These are phyloP conservation scores for Herminia tarsipennalis DNA, from an alignment of 2,888 invertebrate genomes.

Conservation along the genomic window DNA sequence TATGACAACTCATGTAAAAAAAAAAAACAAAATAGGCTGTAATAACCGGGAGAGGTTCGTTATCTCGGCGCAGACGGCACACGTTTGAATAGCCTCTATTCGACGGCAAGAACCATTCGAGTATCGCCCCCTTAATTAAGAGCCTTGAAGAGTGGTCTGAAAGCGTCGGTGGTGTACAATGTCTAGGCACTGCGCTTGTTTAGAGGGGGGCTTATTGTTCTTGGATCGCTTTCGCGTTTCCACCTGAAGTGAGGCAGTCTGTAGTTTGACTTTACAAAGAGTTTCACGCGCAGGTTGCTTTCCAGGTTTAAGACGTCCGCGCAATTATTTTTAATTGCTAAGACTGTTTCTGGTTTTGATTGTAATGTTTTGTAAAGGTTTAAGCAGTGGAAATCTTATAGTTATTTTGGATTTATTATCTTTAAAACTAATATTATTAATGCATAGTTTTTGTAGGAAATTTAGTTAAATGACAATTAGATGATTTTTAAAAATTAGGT, in stretches of 20 bases:
- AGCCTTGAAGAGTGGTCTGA: conserved; percentile 56
- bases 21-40: conserved; percentile 63
- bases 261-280: conserved; percentile 41
- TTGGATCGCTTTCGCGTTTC: conserved; percentile 60
- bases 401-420: too few species aligned
- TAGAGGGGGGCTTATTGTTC: conserved; percentile 68
- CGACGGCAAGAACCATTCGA: conserved; percentile 63
- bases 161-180: conserved; percentile 63
- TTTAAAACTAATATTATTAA: too few species aligned
- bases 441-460: too few species aligned
- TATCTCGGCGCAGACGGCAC: conserved; percentile 73
- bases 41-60: conserved; percentile 78
- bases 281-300: conserved; percentile 24
- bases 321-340: conserved; percentile 45
- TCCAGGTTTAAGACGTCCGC: conserved; percentile 24
- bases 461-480: too few species aligned
- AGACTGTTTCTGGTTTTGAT: not conserved
- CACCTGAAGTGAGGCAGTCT: conserved; percentile 56
- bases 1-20: conserved; percentile 37
- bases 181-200: conserved; percentile 59
- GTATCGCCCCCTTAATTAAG: conserved; percentile 29
- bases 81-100: conserved; percentile 73
- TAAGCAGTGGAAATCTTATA: too few species aligned
- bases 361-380: too few species aligned
- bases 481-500: too few species aligned